phyloP scores from a whole-genome alignment of 2,797 vertebrate genomes.

The Acanthopagrus latus region DNA sequence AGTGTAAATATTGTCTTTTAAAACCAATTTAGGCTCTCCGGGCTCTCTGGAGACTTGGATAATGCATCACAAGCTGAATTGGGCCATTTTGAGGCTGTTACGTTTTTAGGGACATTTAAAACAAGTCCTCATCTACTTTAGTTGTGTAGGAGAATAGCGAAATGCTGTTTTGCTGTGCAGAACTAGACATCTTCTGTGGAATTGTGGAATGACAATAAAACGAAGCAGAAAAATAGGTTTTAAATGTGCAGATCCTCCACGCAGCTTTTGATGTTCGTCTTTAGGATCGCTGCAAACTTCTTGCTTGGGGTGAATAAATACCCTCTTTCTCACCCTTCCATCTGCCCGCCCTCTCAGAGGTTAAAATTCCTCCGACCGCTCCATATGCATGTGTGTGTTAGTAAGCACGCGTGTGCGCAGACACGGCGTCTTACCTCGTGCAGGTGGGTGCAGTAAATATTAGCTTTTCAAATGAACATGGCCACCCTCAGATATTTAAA shows the following conservation, averaged over 20 bases:
- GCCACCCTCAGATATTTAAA: slow-evolving; percentile 83
- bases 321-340: slow-evolving; percentile 67
- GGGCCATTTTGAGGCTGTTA: too few species aligned
- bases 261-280: slow-evolving; percentile 29
- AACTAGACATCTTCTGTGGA: too few species aligned
- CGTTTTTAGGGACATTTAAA: too few species aligned
- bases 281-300: slow-evolving; percentile 49
- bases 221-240: background rate
- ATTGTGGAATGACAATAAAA: too few species aligned
- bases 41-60: too few species aligned
- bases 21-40: too few species aligned
- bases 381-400: slow-evolving; percentile 44
- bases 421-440: slow-evolving; percentile 61
- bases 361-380: slow-evolving; percentile 62
- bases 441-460: slow-evolving; percentile 86
- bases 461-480: slow-evolving; percentile 84
- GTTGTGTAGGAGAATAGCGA: too few species aligned
- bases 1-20: too few species aligned
- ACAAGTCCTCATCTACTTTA: too few species aligned
- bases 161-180: too few species aligned
- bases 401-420: slow-evolving; percentile 57
- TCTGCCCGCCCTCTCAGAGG: slow-evolving; percentile 48
- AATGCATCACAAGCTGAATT: too few species aligned
- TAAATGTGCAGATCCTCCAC: background rate
- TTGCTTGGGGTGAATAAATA: slow-evolving; percentile 71